Base-by-base conservation (phyloP, 53 echinoderm and acorn worm species). In the Paelopatides confundens region DNA sequence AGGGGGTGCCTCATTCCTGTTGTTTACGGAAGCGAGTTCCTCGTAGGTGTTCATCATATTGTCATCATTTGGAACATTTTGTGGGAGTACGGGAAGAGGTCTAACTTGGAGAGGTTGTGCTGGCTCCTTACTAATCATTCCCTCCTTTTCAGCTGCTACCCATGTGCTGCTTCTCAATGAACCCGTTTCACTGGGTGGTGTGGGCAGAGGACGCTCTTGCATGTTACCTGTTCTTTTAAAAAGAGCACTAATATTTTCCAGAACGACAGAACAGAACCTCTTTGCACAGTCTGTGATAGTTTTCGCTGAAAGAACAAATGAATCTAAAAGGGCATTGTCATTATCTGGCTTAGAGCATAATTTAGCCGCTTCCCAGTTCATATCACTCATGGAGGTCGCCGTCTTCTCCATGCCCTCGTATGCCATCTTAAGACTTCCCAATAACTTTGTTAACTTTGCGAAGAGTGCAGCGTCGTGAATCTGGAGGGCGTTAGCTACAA, bases 91-190 rank as follows among this genome's bases (percentile, higher is more conserved):
- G 8, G 98, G 95, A 9, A 95, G 81, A 8, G 95, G 98, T 87
- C 98, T 82, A 49, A 82, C 88, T 87, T 95, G 96, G 39, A 95
- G 68, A 70, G 88, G 82, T 34, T 85, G 85, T 51, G 82, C 69
- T 1, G 89, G 85, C 15, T 89, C 89, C 18, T 87, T 87, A 4
- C 69, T 87, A 37, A 91, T 84, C 47, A 76, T 54, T 18, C 54
- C 71, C 68, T 96, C 96, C 54, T 95, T 96, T 31, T 95, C 96
- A 4, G 96, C 91, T 5, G 95, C 92, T 62, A 93, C 90, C 96
- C 96, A 93, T 40, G 89, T 95, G 34, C 90, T 90, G 65, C 84
- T 88, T 36, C 82, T 30, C 18, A 82, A 28, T 13, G 91, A 69
- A 23, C 78, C 78, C 9, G 86, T 43, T 71, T 64, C 53, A 26